Evolutionary conservation across 2,888 invertebrate genomes (phyloP).

Genomic region (Drosophila lutescens): DNA sequence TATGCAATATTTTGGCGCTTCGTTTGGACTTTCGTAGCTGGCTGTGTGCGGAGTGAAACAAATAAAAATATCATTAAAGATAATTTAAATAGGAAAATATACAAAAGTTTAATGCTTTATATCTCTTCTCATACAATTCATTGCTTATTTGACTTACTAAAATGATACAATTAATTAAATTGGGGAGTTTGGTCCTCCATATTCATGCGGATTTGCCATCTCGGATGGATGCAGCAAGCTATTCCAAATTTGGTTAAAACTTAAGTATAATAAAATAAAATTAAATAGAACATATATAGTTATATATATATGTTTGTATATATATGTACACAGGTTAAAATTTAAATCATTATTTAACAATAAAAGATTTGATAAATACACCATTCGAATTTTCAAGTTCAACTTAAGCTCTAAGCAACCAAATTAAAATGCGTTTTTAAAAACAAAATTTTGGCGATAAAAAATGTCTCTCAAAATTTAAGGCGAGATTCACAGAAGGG

Average conservation of each 20-base stretch:
- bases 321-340: constrained; percentile 63
- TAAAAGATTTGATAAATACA: constrained; percentile 64
- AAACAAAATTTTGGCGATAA: constrained; percentile 56
- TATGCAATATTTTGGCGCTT: constrained; percentile 76
- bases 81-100: constrained; percentile 55
- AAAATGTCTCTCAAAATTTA: constrained; percentile 47
- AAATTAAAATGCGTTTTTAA: constrained; percentile 57
- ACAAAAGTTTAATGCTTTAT: constrained; percentile 56
- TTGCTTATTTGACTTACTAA: constrained; percentile 33
- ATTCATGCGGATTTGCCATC: constrained; percentile 38
- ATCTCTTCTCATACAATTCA: constrained; percentile 52
- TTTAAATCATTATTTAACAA: constrained; percentile 63
- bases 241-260: constrained; percentile 67
- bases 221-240: constrained; percentile 63
- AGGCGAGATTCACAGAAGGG: constrained; percentile 65
- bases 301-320: constrained; percentile 31
- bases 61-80: constrained; percentile 34
- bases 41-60: constrained; percentile 33
- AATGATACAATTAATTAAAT: constrained; percentile 50
- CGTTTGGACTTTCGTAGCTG: constrained; percentile 24
- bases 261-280: constrained; percentile 47
- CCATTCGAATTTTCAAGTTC: constrained; percentile 45
- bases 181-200: constrained; percentile 41
- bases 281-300: constrained; percentile 28
- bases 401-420: constrained; percentile 52